Evolutionary conservation across 2,113 vertebrate genomes (phyloP).

Genomic region (Onychostruthus taczanowskii): DNA sequence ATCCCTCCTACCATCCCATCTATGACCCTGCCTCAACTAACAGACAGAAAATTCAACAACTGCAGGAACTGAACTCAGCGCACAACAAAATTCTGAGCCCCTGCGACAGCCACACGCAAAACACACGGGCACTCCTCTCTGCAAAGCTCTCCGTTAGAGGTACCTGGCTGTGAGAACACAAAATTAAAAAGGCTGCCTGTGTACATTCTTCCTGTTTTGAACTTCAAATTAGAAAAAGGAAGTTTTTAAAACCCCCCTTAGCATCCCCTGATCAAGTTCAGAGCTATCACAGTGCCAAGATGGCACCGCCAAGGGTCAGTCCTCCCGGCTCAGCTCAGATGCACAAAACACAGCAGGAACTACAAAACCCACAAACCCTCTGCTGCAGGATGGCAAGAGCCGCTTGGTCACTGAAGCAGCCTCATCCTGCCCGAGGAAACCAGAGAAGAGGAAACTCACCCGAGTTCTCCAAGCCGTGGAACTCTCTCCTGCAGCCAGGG

Average conservation of each 20-base stretch:
- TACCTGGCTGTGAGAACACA: accelerated
- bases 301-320: not conserved
- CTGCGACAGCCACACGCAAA: accelerated
- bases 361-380: not conserved
- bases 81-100: not conserved
- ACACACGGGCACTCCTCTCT: accelerated
- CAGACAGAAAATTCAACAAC: not conserved
- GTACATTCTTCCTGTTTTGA: not conserved
- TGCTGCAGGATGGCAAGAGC: not conserved
- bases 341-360: not conserved
- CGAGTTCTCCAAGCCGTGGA: not conserved
- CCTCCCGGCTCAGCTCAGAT: not conserved
- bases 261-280: not conserved
- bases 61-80: accelerated
- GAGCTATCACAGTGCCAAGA: not conserved
- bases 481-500: not conserved
- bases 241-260: not conserved
- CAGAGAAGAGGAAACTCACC: not conserved
- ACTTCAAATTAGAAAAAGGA: not conserved
- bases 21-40: not conserved
- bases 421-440: not conserved
- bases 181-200: accelerated
- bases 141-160: accelerated
- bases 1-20: not conserved
- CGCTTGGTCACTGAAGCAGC: not conserved